Conservation (phyloP, 2,113 vertebrate genomes). For the Philantomba maxwellii region DNA sequence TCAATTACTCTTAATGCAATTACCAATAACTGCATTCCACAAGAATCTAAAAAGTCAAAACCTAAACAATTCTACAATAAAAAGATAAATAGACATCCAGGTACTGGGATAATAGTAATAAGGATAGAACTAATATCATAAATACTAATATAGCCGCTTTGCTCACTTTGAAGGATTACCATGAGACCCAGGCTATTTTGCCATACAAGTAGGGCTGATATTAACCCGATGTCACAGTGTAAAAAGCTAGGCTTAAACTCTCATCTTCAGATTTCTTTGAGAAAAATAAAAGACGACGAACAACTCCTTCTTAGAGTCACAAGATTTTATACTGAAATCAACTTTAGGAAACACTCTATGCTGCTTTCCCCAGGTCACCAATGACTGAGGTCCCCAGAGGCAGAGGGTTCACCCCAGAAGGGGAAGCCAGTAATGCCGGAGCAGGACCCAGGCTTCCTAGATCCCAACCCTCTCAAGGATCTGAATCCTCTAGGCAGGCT, state of each 20-base stretch:
- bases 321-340: background rate
- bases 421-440: background rate
- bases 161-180: background rate
- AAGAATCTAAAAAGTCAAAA: conserved; percentile 37
- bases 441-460: background rate
- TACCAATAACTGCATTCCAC: conserved; percentile 8
- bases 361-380: background rate
- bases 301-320: background rate
- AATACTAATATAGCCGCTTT: background rate
- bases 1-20: background rate
- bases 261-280: background rate
- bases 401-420: background rate
- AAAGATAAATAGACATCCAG: background rate
- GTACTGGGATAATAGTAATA: background rate
- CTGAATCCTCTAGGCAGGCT: background rate
- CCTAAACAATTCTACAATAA: conserved; percentile 10
- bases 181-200: background rate
- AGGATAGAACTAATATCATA: background rate
- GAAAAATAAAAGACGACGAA: background rate
- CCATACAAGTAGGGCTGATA: background rate
- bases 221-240: background rate
- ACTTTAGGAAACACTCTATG: background rate
- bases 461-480: background rate
- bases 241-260: background rate
- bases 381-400: background rate